Evolutionary conservation across 2,888 invertebrate genomes (phyloP).

Genomic region (Argyresthia albistria): DNA sequence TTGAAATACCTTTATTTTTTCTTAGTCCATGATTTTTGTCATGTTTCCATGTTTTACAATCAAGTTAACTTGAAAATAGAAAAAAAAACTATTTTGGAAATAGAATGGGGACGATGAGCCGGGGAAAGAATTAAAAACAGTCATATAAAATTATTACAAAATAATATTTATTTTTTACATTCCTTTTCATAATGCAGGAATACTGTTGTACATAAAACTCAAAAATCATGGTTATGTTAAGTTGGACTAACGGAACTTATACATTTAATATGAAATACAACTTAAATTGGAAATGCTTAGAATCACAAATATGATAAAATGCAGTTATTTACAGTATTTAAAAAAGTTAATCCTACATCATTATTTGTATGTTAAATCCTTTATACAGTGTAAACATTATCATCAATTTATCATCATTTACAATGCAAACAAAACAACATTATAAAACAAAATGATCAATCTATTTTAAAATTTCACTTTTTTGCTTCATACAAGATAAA

Average conservation of each 20-base stretch:
- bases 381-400: slow-evolving; percentile 4
- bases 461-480: slow-evolving; percentile 4
- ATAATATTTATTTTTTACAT: slow-evolving; percentile 18
- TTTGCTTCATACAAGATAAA: not conserved
- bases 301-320: slow-evolving; percentile 61
- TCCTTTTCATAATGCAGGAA: slow-evolving; percentile 31
- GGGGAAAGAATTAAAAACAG: slow-evolving; percentile 11
- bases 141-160: slow-evolving; percentile 11
- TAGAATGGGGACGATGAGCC: not conserved
- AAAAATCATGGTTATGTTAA: slow-evolving; percentile 42
- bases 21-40: not conserved
- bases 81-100: too few species aligned
- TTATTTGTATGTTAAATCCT: not conserved
- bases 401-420: slow-evolving; percentile 3
- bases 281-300: slow-evolving; percentile 27
- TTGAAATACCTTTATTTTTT: not conserved
- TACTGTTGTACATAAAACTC: slow-evolving; percentile 39
- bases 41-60: too few species aligned
- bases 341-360: slow-evolving; percentile 20
- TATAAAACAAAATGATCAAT: slow-evolving; percentile 32
- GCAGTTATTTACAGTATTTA: slow-evolving; percentile 56
- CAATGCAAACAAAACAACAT: slow-evolving; percentile 6
- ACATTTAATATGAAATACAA: slow-evolving; percentile 29
- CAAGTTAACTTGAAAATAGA: too few species aligned
- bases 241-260: slow-evolving; percentile 54